A percentile compares a stretch with the other conserved stretches of the same genome.
These are phyloP conservation scores for Lithobates sylvaticus DNA, from an alignment of 2,797 vertebrate species.

Conservation along the genomic window DNA sequence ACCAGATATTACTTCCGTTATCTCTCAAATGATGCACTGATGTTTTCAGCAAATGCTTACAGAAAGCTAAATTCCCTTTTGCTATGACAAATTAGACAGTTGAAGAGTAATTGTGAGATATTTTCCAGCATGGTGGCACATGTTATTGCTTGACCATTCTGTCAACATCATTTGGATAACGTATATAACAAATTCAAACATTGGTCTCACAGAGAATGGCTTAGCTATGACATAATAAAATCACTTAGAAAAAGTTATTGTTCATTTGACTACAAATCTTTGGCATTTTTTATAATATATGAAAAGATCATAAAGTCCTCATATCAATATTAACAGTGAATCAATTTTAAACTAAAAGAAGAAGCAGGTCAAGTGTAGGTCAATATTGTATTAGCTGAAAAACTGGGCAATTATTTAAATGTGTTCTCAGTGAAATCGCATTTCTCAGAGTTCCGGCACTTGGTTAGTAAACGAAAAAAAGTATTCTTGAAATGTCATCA, in stretches of 20 bases:
- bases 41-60: too few species aligned
- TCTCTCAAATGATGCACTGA: too few species aligned
- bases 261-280: neutral
- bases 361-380: constrained; percentile 50
- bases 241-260: neutral
- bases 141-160: neutral
- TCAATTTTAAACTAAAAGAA: constrained; percentile 35
- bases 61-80: neutral
- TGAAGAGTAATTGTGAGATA: neutral
- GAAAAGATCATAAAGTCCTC: constrained; percentile 43
- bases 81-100: neutral
- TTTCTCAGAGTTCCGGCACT: constrained; percentile 40
- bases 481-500: constrained; percentile 52
- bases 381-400: constrained; percentile 58
- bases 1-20: too few species aligned
- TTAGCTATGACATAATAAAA: neutral
- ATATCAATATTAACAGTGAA: constrained; percentile 50
- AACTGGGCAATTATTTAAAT: constrained; percentile 57
- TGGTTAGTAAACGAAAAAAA: constrained; percentile 51
- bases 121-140: neutral
- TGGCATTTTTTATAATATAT: neutral
- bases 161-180: neutral
- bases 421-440: constrained; percentile 19
- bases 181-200: neutral
- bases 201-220: neutral